These are phyloP conservation scores for Solea solea DNA, from an alignment of 2,113 vertebrate genomes.

Conservation along the genomic window DNA sequence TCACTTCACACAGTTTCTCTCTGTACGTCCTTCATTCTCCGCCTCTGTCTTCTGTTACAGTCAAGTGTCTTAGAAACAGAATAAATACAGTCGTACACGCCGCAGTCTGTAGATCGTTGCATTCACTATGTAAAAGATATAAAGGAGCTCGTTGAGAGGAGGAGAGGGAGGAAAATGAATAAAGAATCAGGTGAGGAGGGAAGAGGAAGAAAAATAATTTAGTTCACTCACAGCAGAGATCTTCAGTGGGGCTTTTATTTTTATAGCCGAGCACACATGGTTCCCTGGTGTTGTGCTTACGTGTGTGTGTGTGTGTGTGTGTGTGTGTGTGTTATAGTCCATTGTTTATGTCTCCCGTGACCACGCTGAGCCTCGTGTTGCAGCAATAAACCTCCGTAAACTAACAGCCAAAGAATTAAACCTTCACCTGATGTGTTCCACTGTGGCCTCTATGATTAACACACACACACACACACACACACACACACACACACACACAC, in stretches of 20 bases:
- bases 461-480: slow-evolving; percentile 13
- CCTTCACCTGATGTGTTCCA: slow-evolving; percentile 32
- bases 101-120: not conserved
- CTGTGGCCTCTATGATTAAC: slow-evolving; percentile 15
- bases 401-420: slow-evolving; percentile 56
- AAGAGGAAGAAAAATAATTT: slow-evolving; percentile 50
- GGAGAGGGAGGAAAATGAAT: slow-evolving; percentile 21
- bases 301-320: slow-evolving; percentile 18
- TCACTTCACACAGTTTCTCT: not conserved
- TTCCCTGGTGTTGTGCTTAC: slow-evolving; percentile 26
- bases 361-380: slow-evolving; percentile 35
- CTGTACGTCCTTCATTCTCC: not conserved
- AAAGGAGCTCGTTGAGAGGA: not conserved
- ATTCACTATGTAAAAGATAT: not conserved
- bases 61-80: not conserved
- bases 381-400: slow-evolving; percentile 49
- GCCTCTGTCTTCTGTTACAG: not conserved
- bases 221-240: slow-evolving; percentile 38
- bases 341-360: slow-evolving; percentile 36
- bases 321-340: not conserved
- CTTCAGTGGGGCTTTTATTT: slow-evolving; percentile 55
- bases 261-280: slow-evolving; percentile 42
- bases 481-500: slow-evolving; percentile 11
- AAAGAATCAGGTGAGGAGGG: not conserved
- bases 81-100: not conserved